phyloP scores from a whole-genome alignment of 2,113 vertebrate species.

The Cichladusa arquata region DNA sequence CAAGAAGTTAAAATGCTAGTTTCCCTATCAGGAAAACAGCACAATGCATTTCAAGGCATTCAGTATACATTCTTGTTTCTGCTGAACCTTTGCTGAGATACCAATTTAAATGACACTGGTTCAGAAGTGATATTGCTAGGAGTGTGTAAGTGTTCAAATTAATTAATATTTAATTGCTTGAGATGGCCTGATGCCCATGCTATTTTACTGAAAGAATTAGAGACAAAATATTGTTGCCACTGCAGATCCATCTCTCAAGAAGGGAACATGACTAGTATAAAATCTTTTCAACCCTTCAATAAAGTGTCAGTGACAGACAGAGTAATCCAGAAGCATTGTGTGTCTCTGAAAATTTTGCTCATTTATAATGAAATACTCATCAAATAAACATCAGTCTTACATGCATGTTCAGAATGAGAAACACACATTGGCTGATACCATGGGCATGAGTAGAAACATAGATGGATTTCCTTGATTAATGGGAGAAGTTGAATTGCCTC shows the following conservation, averaged over 20 bases:
- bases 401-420: background rate
- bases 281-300: background rate
- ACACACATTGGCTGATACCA: background rate
- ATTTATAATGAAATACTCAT: background rate
- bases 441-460: background rate
- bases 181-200: background rate
- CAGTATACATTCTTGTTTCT: background rate
- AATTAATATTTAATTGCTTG: conserved; percentile 26
- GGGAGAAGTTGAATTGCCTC: background rate
- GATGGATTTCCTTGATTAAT: background rate
- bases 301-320: background rate
- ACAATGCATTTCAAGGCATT: background rate
- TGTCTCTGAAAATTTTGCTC: background rate
- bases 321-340: background rate
- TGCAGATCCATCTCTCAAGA: background rate
- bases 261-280: background rate
- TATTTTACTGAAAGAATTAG: background rate
- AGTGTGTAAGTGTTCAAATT: background rate
- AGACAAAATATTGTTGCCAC: background rate
- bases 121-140: background rate
- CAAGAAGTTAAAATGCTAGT: background rate
- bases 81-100: background rate
- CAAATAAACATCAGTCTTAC: background rate
- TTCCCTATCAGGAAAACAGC: background rate
- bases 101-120: background rate